Evolutionary conservation across 2,888 invertebrate species (phyloP), one percentile per base, ranked within the genome.

Genomic region (Beris chalybata): DNA sequence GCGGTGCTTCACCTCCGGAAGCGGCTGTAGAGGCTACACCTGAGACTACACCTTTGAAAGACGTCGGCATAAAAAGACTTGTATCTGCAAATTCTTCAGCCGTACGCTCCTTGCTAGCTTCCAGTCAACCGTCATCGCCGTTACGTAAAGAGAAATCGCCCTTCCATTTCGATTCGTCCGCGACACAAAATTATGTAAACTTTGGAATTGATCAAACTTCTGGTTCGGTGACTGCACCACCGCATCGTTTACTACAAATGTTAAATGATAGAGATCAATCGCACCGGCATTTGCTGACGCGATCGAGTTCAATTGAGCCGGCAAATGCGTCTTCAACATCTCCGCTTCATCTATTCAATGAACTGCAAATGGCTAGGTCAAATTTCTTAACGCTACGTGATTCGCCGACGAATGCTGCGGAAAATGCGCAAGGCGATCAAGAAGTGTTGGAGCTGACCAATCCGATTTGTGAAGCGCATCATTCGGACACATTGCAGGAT

Each of bases 11-110:
- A 13, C 92, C 92, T 38, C 92, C 92, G 5, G 93, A 93, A 82
- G 91, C 92, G 53, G 93, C 92, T 32, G 89, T 93, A 66, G 93
- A 93, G 82, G 93, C 93, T 4, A 93, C 93, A 5, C 93, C 93
- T 1, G 93, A 93, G 82, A 93, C 92, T 55, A 93, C 93, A 47
- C 93, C 93, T 3, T 85, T 92, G 29, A 89, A 90, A 78, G 91
- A 85, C 74, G 67, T 76, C 50, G 68, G 72, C 74, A 11, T 76
- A 72, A 73, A 73, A 70, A 75, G 82, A 61, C 79, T 79, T 71
- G 82, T 84, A 72, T 85, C 87, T 57, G 76, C 83, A 32, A 87
- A 86, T 72, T 87, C 89, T 44, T 83, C 84, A 71, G 88, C 88
- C 22, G 89, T 87, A 57, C 86, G 89, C 63, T 88, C 89, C 57